Conservation (phyloP, 2,797 vertebrate genomes). For the Chloroceryle amazona region DNA sequence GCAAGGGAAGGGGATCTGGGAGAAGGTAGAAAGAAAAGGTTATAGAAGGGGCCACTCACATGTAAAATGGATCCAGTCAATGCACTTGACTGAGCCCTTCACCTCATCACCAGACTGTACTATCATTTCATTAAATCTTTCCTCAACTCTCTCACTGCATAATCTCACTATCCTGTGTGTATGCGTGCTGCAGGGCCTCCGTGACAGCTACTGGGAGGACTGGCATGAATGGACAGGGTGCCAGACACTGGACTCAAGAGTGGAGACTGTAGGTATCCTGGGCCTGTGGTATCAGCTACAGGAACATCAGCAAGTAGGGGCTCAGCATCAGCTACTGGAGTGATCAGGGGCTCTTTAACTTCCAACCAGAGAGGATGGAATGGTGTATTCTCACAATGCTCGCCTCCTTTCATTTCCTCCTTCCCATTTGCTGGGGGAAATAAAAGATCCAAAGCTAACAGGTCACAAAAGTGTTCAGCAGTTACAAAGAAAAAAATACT, state of each 20-base stretch:
- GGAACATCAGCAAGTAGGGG: not conserved
- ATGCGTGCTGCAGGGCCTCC: too few relatives aligned
- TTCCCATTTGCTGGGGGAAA: not conserved
- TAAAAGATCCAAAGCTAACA: not conserved
- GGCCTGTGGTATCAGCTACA: not conserved
- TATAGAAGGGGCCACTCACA: not conserved
- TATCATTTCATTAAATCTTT: not conserved
- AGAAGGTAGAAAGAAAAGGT: accelerated
- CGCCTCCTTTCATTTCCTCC: not conserved
- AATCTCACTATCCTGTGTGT: not conserved
- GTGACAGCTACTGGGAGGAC: not conserved
- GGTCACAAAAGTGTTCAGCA: not conserved
- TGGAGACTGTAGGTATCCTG: not conserved
- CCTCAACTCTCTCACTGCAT: not conserved
- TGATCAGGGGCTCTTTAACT: not conserved
- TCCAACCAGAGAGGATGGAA: not conserved
- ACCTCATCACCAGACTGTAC: not conserved
- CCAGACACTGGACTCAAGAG: not conserved
- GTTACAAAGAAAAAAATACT: not conserved
- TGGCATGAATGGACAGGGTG: not conserved
- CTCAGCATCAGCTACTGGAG: not conserved
- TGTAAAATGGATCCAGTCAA: not conserved
- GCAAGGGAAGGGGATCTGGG: not conserved
- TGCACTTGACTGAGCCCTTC: not conserved
- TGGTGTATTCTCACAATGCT: accelerated